Evolutionary conservation across 37 sponge, comb jelly and placozoan genomes (phyloP), one percentile per base, ranked within the genome.

Genomic region (Crambe crambe): DNA sequence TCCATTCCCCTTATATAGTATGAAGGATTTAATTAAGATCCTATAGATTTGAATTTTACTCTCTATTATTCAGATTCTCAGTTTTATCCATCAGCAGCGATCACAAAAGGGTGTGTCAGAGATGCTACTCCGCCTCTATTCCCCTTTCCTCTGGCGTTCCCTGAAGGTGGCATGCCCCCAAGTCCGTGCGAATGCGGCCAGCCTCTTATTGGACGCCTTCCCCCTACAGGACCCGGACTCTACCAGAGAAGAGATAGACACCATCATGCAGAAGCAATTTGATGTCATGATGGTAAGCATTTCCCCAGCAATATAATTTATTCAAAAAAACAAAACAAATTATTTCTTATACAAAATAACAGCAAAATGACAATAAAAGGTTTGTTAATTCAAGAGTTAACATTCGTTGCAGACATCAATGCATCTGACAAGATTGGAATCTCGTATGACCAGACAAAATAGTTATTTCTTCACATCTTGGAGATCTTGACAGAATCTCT

Each of bases 121-220:
- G 68, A 86, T 86, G 88, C 66, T 95, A 18, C 60, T 68, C n/a
- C 62, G 83, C 9, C 76, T 95, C 40, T 92, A 92, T 60, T 69
- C 80, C 34, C 96, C 96, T 20, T 85, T 95, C 40, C 78, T 95
- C 18, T 95, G 96, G 96, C 57, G 96, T 8, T 88, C 93, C 8
- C 82, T 95, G n/a, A 92, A 81, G 68, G 94, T 94, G 29, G 90
- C 93, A 63, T 86, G 83, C 57, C 35, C 73, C 25, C 42, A 82
- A 37, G 96, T 95, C 21, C 40, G 96, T 1, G 85, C 93, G 58
- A 95, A 95, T 75, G 93, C 96, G 17, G 81, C 84, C 4, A 40
- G 70, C 23, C 85, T 95, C 3, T 42, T 95, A 67, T 37, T 86
- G 44, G 87, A 87, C 31, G 89, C 87, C 35, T 95, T 95, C 72